These are phyloP conservation scores for Marisa cornuarietis DNA, from an alignment of 1,140 invertebrate genomes.

Conservation along the genomic window DNA sequence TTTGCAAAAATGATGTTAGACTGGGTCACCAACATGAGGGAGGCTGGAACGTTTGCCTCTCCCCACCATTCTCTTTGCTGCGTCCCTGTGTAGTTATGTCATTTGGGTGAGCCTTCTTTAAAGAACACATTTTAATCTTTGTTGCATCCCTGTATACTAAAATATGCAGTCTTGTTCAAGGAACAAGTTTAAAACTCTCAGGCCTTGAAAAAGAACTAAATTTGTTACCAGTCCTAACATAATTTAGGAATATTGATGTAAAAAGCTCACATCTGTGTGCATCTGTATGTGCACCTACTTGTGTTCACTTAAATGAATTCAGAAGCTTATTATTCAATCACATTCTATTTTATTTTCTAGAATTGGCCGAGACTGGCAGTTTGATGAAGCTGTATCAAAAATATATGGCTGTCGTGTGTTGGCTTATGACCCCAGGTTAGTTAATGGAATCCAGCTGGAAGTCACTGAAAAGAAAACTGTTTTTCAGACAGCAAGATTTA, in stretches of 20 bases:
- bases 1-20: slow-evolving; percentile 45
- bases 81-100: slow-evolving; percentile 33
- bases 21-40: slow-evolving; percentile 49
- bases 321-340: neutral
- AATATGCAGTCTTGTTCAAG: no score
- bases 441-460: no score
- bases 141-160: no score
- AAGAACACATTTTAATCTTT: no score
- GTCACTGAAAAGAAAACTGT: no score
- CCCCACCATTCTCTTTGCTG: slow-evolving; percentile 40
- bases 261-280: neutral
- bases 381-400: slow-evolving; percentile 48
- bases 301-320: neutral
- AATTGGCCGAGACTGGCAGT: slow-evolving; percentile 50
- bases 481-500: no score
- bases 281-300: neutral
- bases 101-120: slow-evolving; percentile 25
- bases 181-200: no score
- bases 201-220: no score
- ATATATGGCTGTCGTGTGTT: slow-evolving; percentile 47
- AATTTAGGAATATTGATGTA: no score
- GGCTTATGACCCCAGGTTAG: slow-evolving; percentile 52
- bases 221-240: no score
- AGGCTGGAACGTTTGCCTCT: slow-evolving; percentile 54
- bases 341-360: slow-evolving; percentile 32